A percentile compares a stretch with the other conserved stretches of the same genome.
Evolutionary conservation across 92 coral and sea anemone species (phyloP).

Genomic region (Porites divaricata): DNA sequence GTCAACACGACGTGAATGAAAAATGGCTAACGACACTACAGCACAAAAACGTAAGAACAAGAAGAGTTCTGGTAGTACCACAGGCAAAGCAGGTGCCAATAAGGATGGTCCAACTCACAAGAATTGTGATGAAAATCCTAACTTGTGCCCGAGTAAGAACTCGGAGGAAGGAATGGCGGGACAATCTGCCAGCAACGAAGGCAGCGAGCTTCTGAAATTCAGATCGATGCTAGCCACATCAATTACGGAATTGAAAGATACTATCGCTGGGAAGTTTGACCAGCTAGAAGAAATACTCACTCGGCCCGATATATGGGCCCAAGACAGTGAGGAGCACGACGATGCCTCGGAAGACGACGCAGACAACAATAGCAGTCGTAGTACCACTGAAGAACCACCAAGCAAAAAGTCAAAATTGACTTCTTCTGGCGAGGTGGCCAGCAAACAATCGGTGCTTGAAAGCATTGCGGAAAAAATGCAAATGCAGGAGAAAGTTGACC

Average conservation of each 20-base stretch:
- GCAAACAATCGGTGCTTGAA: slow-evolving; percentile 41
- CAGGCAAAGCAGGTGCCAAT: slow-evolving; percentile 16
- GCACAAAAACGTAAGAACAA: slow-evolving; percentile 21
- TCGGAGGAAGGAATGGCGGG: slow-evolving; percentile 1
- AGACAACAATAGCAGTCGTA: background rate
- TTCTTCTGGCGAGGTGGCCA: slow-evolving; percentile 24
- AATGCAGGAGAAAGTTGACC: slow-evolving; percentile 46
- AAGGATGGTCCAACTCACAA: slow-evolving; percentile 22
- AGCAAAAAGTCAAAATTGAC: background rate
- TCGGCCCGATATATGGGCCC: slow-evolving; percentile 22
- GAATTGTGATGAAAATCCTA: slow-evolving; percentile 6
- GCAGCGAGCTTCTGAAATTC: slow-evolving; percentile 34
- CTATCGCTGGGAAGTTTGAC: slow-evolving; percentile 33
- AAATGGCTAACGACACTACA: slow-evolving; percentile 15
- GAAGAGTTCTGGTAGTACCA: slow-evolving; percentile 38
- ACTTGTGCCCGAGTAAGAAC: slow-evolving; percentile 1
- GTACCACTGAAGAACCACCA: background rate
- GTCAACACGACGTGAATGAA: slow-evolving; percentile 11
- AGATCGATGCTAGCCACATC: slow-evolving; percentile 37
- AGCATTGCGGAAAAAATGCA: slow-evolving; percentile 10
- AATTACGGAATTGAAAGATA: slow-evolving; percentile 27
- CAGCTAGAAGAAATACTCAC: slow-evolving; percentile 30
- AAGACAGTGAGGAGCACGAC: slow-evolving; percentile 11
- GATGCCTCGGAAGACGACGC: background rate
- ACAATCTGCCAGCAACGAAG: slow-evolving; percentile 23